Evolutionary conservation across 2,797 vertebrate species (phyloP).

Genomic region (Leptodactylus fallax): DNA sequence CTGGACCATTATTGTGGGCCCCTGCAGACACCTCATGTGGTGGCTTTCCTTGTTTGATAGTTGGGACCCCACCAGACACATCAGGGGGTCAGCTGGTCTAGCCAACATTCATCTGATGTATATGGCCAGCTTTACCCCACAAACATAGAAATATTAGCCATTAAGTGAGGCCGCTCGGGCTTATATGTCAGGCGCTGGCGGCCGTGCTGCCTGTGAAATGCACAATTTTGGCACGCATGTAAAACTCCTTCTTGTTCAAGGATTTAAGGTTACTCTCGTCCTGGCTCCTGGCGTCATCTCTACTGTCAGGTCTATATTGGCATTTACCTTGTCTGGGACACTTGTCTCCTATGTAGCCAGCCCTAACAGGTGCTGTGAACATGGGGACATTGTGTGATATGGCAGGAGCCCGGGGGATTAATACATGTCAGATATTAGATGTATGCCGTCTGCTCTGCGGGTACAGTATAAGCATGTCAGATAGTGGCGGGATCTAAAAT

Average conservation of each 20-base stretch:
- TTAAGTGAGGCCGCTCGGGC: not conserved
- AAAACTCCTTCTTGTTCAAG: conserved; percentile 10
- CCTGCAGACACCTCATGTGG: too few relatives aligned
- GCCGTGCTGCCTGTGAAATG: not conserved
- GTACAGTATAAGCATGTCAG: not conserved
- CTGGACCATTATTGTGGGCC: too few relatives aligned
- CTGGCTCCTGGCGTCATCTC: conserved; percentile 34
- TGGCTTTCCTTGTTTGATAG: too few relatives aligned
- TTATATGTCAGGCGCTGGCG: conserved; percentile 20
- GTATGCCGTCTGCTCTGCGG: not conserved
- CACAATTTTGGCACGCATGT: conserved; percentile 19
- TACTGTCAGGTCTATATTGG: conserved; percentile 22
- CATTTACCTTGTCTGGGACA: conserved; percentile 43
- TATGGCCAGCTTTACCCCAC: too few relatives aligned
- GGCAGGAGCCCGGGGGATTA: not conserved
- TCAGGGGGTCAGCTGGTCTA: too few relatives aligned
- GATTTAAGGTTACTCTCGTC: conserved; percentile 23
- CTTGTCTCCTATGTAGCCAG: conserved; percentile 7
- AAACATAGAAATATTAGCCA: not conserved
- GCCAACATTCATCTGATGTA: too few relatives aligned
- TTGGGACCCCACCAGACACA: too few relatives aligned
- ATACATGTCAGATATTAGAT: not conserved
- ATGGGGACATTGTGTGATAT: not conserved
- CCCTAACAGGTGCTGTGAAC: conserved; percentile 12
- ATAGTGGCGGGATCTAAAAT: not conserved